Percentiles rank a stretch among this genome's conserved stretches.
These are phyloP conservation scores for Oscheius sp. DNA, from an alignment of 2,888 invertebrate genomes.

Conservation along the genomic window DNA sequence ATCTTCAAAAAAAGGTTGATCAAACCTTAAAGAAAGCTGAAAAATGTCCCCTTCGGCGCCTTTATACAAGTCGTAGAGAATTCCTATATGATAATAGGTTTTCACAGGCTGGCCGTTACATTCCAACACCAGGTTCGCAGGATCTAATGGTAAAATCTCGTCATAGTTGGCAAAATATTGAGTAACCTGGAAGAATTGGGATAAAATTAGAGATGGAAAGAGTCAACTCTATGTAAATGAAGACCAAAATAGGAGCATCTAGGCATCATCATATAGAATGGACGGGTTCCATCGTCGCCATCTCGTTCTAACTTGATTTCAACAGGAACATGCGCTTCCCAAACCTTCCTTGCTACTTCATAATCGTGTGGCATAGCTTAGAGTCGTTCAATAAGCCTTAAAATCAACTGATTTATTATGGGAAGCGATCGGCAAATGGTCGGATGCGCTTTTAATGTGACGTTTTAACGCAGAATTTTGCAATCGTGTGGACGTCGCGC, in stretches of 20 bases:
- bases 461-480: too few relatives aligned
- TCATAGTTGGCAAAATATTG: constrained; percentile 19
- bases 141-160: constrained; percentile 24
- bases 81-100: constrained; percentile 79
- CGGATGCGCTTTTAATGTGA: too few relatives aligned
- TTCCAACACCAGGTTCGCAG: constrained; percentile 60
- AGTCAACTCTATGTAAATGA: constrained; percentile 41
- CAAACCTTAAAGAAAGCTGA: constrained; percentile 84
- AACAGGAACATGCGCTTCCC: constrained; percentile 93
- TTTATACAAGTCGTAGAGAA: constrained; percentile 85
- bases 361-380: constrained; percentile 76
- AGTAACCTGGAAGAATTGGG: background rate
- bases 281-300: constrained; percentile 80
- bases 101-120: constrained; percentile 55
- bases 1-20: background rate
- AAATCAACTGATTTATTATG: too few relatives aligned
- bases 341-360: constrained; percentile 90
- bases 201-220: too few relatives aligned
- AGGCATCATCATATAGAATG: constrained; percentile 65
- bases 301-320: constrained; percentile 88
- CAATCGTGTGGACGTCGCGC: too few relatives aligned
- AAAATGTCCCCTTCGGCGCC: constrained; percentile 84
- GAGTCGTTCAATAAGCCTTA: background rate
- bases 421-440: too few relatives aligned
- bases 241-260: constrained; percentile 64